A percentile compares a stretch with the other conserved stretches of the same genome.
These are phyloP conservation scores for Syrphus vitripennis DNA, from an alignment of 2,888 invertebrate genomes.

Conservation along the genomic window DNA sequence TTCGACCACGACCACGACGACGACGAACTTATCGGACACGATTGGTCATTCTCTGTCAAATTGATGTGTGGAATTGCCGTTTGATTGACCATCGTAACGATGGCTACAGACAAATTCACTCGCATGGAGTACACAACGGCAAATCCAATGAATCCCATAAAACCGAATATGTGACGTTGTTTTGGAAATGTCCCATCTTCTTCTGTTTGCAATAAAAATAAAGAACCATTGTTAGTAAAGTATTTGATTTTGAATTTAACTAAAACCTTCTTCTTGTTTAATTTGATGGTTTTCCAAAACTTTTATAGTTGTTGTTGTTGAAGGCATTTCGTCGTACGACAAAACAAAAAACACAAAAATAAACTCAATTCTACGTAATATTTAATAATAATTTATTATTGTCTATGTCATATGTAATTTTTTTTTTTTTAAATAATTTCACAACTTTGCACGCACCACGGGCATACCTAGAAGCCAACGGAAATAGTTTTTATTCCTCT, in stretches of 20 bases:
- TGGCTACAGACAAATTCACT: constrained; percentile 95
- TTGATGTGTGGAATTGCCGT: constrained; percentile 84
- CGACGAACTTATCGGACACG: constrained; percentile 83
- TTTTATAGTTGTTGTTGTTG: neutral
- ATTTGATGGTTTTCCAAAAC: neutral
- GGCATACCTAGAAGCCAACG: neutral
- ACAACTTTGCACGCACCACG: neutral
- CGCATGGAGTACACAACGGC: constrained; percentile 95
- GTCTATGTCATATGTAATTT: neutral
- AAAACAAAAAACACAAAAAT: neutral
- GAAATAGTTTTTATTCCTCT: neutral
- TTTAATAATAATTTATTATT: neutral
- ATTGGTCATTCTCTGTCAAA: constrained; percentile 83
- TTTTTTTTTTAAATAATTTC: neutral
- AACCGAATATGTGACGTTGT: constrained; percentile 89
- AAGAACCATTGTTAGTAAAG: constrained; percentile 1
- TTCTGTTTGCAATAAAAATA: constrained; percentile 19
- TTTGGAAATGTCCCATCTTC: constrained; percentile 81
- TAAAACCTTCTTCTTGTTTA: constrained; percentile 10
- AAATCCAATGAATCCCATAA: constrained; percentile 93
- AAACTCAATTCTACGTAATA: neutral
- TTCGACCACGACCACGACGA: constrained; percentile 48
- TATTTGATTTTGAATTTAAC: constrained; percentile 14
- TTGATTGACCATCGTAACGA: constrained; percentile 96
- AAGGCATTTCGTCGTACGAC: neutral